These are phyloP conservation scores for Anthophora plumipes DNA, from an alignment of 2,888 invertebrate genomes.

Conservation along the genomic window DNA sequence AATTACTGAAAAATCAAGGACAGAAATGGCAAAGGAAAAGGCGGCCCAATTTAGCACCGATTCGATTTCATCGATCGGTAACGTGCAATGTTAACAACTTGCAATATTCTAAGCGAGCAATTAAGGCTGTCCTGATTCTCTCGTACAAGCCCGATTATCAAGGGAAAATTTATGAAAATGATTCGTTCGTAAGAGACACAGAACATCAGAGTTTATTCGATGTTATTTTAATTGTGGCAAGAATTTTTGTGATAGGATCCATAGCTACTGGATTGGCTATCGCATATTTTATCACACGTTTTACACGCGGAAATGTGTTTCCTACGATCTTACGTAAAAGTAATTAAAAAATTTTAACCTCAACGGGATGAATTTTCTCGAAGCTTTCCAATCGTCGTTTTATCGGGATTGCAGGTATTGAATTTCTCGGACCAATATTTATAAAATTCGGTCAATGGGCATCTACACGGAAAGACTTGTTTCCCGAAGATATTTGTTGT, in stretches of 20 bases:
- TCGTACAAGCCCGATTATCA: slow-evolving; percentile 32
- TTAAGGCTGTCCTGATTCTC: slow-evolving; percentile 42
- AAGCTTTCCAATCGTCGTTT: neutral
- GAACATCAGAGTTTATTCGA: slow-evolving; percentile 41
- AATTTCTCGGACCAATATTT: slow-evolving; percentile 85
- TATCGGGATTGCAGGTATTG: slow-evolving; percentile 72
- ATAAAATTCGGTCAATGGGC: slow-evolving; percentile 86
- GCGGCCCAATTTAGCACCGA: neutral
- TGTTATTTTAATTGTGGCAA: slow-evolving; percentile 59
- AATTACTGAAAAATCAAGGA: slow-evolving; percentile 1
- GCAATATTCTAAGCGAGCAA: slow-evolving; percentile 21
- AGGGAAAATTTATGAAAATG: neutral
- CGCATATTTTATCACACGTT: slow-evolving; percentile 68
- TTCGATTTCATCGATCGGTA: slow-evolving; percentile 20
- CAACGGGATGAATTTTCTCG: too few species aligned
- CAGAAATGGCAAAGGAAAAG: slow-evolving; percentile 12
- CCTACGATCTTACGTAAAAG: slow-evolving; percentile 70
- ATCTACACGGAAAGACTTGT: slow-evolving; percentile 85
- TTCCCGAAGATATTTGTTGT: slow-evolving; percentile 84
- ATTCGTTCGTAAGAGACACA: neutral
- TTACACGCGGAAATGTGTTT: slow-evolving; percentile 61
- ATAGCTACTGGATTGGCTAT: slow-evolving; percentile 62
- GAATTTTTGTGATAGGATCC: slow-evolving; percentile 68
- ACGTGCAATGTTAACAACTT: slow-evolving; percentile 4
- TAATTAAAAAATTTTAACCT: too few species aligned